phyloP scores from a whole-genome alignment of 2,888 invertebrate species.

The Drosophila maculinotata region DNA sequence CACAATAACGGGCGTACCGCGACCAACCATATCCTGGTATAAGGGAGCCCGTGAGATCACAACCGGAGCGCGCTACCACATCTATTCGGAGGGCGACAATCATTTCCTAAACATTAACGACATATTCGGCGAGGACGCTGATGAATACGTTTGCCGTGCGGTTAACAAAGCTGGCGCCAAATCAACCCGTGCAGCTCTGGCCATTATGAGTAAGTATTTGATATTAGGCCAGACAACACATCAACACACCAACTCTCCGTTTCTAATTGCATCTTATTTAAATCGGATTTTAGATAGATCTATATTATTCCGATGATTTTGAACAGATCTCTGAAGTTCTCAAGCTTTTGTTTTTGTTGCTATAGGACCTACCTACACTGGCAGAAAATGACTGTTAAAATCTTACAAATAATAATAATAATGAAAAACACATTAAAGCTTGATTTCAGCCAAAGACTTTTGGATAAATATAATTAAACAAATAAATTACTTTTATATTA shows the following conservation, averaged over 20 bases:
- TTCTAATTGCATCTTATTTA: no score
- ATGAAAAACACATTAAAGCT: no score
- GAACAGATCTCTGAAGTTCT: no score
- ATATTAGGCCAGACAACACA: neutral
- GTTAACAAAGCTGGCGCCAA: conserved; percentile 97
- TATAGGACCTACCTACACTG: no score
- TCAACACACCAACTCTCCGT: neutral
- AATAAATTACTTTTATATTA: no score
- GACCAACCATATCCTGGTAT: conserved; percentile 97
- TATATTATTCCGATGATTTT: no score
- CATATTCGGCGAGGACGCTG: conserved; percentile 98
- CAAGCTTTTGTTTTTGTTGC: no score
- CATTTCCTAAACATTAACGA: conserved; percentile 96
- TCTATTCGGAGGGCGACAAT: conserved; percentile 95
- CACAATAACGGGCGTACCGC: conserved; percentile 94
- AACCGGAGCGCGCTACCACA: conserved; percentile 95
- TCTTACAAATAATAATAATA: no score
- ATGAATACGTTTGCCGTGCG: conserved; percentile 98
- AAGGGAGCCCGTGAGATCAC: conserved; percentile 98
- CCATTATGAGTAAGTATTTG: conserved; percentile 95
- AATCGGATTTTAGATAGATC: no score
- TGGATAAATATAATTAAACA: no score
- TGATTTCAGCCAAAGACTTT: no score
- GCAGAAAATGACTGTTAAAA: no score
- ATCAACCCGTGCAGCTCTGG: conserved; percentile 96